Base-by-base conservation (phyloP, 1,140 invertebrate species). In the Temnothorax nylanderi region DNA sequence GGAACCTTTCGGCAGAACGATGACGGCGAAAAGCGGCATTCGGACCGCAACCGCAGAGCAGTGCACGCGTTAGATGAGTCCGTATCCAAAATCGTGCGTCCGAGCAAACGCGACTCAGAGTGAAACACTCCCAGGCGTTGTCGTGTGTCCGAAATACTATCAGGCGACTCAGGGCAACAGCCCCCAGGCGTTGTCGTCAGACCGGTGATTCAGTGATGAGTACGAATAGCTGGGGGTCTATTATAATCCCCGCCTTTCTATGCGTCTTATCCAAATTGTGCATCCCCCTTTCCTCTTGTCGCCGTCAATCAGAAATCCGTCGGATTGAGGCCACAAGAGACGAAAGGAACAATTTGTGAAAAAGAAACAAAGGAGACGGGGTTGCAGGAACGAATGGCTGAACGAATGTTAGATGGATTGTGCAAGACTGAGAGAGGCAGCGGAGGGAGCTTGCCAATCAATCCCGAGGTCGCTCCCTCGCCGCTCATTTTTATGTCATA, bases 401-500 rank as follows among this genome's bases (percentile, higher is more conserved):
- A 60, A 44, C 10, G 26, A 84, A 84, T 84, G 80, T 75, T 34
- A 58, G 77, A 72, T 82, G 85, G 86, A 77, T 62, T 94, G 92
- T 92, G 92, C 78, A 93, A 93, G 93, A 93, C 93, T 94, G 93
- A 94, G 91, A 94, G 91, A 94, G 88, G 90, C 89, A 92, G 92
- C 92, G 92, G 90, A 91, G 88, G 89, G 90, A 91, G 89, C 67
- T 76, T 56, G 80, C 87, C 87, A 88, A 92, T 93, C 92, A 92
- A 92, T 88, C 78, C 85, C 62, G 69, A 87, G 91, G 91, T 91
- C 65, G 72, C 88, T 92, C 87, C 91, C 92, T 93, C 90, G 91
- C 90, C 89, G 92, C 92, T 93, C 91, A 91, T 93, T 94, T 94
- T 93, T 92, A 93, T 89, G 88, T 93, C 89, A 89, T 93, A 93